Percentiles rank a stretch among this genome's conserved stretches.
Conservation (phyloP, 2,888 invertebrate species). For the Drosophila austrosaltans region DNA sequence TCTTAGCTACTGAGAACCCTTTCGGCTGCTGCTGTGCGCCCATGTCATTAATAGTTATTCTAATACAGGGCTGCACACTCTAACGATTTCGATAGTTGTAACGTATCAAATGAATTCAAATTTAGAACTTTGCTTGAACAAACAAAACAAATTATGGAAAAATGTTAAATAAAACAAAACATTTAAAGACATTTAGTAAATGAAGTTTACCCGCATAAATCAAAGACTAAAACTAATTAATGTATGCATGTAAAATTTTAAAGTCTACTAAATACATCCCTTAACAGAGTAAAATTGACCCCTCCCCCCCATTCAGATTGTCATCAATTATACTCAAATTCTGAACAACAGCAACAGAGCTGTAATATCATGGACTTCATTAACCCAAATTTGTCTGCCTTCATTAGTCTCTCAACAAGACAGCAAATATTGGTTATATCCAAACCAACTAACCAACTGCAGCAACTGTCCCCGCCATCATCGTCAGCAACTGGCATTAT, state of each 20-base stretch:
- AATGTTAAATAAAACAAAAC: too few species aligned
- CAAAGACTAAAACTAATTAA: neutral
- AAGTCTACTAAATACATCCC: neutral
- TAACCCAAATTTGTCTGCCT: slow-evolving; percentile 3
- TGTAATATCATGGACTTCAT: slow-evolving; percentile 5
- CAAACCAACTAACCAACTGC: neutral
- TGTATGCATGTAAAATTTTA: neutral
- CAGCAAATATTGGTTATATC: slow-evolving; percentile 12
- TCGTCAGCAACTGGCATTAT: slow-evolving; percentile 29
- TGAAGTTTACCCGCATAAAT: too few species aligned
- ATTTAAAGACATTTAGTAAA: too few species aligned
- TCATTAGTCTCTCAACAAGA: slow-evolving; percentile 12
- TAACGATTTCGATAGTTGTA: too few species aligned
- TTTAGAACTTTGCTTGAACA: too few species aligned
- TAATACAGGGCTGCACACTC: too few species aligned
- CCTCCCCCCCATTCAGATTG: neutral
- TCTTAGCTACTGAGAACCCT: too few species aligned
- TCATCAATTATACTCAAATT: slow-evolving; percentile 2
- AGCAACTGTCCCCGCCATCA: slow-evolving; percentile 16
- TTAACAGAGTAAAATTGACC: too few species aligned
- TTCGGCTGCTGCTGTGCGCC: too few species aligned
- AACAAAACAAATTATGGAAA: too few species aligned
- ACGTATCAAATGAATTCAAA: too few species aligned
- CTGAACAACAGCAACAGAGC: neutral
- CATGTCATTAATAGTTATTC: too few species aligned